These are phyloP conservation scores for Phortica okadai DNA, from an alignment of 2,888 invertebrate genomes.

Conservation along the genomic window DNA sequence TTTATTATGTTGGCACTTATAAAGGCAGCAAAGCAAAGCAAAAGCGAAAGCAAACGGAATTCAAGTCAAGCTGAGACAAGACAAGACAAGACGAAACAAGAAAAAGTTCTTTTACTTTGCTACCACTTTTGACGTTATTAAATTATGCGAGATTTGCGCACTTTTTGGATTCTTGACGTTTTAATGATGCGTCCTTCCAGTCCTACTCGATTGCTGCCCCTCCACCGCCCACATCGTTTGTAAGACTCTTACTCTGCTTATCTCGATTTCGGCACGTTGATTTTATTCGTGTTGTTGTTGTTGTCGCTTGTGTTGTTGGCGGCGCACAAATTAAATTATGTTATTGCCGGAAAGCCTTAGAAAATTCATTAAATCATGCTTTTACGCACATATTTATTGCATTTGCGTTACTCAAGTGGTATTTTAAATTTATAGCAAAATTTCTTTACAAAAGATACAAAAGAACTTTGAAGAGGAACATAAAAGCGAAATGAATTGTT, in stretches of 20 bases:
- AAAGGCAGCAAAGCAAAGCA: slow-evolving; percentile 3
- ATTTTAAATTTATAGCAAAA: not conserved
- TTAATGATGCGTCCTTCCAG: slow-evolving; percentile 57
- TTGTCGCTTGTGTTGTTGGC: slow-evolving; percentile 30
- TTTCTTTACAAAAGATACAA: not conserved
- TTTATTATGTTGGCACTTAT: slow-evolving; percentile 56
- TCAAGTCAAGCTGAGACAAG: not conserved
- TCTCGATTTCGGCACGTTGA: not conserved
- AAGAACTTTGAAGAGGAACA: not conserved
- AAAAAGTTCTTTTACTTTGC: slow-evolving; percentile 14
- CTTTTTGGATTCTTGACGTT: slow-evolving; percentile 64
- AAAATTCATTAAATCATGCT: slow-evolving; percentile 65
- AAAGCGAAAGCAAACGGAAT: not conserved
- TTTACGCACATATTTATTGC: slow-evolving; percentile 46
- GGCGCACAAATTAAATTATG: slow-evolving; percentile 66
- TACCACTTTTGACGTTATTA: slow-evolving; percentile 59
- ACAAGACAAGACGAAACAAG: not conserved
- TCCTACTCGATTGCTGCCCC: not conserved
- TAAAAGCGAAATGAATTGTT: not conserved
- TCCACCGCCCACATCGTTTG: not conserved
- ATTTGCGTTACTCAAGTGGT: slow-evolving; percentile 9
- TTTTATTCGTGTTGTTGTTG: slow-evolving; percentile 35
- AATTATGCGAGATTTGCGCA: slow-evolving; percentile 69
- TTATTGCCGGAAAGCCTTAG: slow-evolving; percentile 63
- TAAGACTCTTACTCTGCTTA: not conserved